Evolutionary conservation across 2,888 invertebrate species (phyloP), one percentile per base, ranked within the genome.

Genomic region (Lycia hirtaria): DNA sequence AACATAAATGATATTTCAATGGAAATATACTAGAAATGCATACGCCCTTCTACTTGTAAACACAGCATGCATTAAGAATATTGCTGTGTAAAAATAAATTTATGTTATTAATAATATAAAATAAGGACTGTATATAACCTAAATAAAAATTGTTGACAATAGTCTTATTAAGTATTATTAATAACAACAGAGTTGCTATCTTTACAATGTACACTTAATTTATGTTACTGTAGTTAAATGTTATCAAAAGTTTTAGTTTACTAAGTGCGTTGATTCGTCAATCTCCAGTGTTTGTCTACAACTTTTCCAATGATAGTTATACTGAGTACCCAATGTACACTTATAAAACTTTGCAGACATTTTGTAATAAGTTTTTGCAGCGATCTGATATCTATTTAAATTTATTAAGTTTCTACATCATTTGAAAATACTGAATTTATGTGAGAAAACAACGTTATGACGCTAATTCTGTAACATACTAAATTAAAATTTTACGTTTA

Each of bases 321-420:
- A n/a, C 38, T 47, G 37, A 30, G 20, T 45, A 30, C 44, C 44
- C 44, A 38, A 49, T 58, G 43, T 44, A 28, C 49, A 49, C 52
- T 60, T 37, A 43, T 38, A 48, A 53, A 60, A 60, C 52, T 56
- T 60, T 32, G 52, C 55, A 60, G 60, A 56, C 60, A 48, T 28
- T 49, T 38, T 35, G 33, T 43, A 20, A 40, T 24, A 51, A 56
- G 45, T 47, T 45, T 44, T 24, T 19, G 22, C 26, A 28, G 30
- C 37, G 17, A 37, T 17, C 22, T 32, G 30, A 17, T 38, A 30
- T 14, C 5, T 37, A 38, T 28, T 32, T 30, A 14, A 33, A 38
- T n/a, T 33, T 35, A 33, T 12, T 41, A 17, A 22, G 14, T 32
- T 20, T 1, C 14, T 9, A 26, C 2, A 22, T 45, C 6, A 14